Evolutionary conservation across 2,797 vertebrate genomes (phyloP).

Genomic region (Schizopygopsis malacanthus): DNA sequence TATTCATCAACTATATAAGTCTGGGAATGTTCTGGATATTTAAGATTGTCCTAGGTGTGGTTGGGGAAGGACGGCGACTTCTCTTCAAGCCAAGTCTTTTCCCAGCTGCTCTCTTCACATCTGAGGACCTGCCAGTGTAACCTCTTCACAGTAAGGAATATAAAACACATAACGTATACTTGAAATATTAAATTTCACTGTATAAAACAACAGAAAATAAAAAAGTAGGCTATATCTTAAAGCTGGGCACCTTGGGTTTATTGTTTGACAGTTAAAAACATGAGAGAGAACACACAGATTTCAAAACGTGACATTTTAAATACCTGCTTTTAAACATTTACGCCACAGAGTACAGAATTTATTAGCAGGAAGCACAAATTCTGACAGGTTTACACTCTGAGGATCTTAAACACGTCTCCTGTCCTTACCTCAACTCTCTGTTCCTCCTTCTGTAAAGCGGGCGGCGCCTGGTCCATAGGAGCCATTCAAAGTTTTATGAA

Average conservation of each 20-base stretch:
- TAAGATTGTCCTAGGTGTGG: conserved; percentile 48
- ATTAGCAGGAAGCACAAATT: conserved; percentile 48
- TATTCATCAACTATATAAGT: conserved; percentile 30
- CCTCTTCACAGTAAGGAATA: conserved; percentile 16
- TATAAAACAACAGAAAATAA: conserved; percentile 12
- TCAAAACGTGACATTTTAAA: conserved; percentile 63
- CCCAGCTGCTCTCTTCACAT: conserved; percentile 41
- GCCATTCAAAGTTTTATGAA: conserved; percentile 25
- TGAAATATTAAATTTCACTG: conserved; percentile 27
- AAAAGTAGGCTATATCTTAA: conserved; percentile 24
- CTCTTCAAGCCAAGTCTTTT: conserved; percentile 39
- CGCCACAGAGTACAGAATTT: conserved; percentile 57
- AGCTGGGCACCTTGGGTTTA: conserved; percentile 31
- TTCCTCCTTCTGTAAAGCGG: conserved; percentile 29
- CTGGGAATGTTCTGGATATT: conserved; percentile 19
- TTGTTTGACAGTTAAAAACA: conserved; percentile 30
- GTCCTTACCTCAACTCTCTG: conserved; percentile 38
- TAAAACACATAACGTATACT: conserved; percentile 48
- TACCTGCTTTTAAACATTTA: conserved; percentile 61
- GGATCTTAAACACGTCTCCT: conserved; percentile 60
- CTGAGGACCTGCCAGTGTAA: conserved; percentile 16
- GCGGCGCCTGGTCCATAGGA: background rate
- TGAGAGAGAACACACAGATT: conserved; percentile 44
- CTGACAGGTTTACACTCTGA: conserved; percentile 56
- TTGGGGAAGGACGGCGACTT: conserved; percentile 41